These are phyloP conservation scores for Sylvietta virens DNA, from an alignment of 2,113 vertebrate species.

Conservation along the genomic window DNA sequence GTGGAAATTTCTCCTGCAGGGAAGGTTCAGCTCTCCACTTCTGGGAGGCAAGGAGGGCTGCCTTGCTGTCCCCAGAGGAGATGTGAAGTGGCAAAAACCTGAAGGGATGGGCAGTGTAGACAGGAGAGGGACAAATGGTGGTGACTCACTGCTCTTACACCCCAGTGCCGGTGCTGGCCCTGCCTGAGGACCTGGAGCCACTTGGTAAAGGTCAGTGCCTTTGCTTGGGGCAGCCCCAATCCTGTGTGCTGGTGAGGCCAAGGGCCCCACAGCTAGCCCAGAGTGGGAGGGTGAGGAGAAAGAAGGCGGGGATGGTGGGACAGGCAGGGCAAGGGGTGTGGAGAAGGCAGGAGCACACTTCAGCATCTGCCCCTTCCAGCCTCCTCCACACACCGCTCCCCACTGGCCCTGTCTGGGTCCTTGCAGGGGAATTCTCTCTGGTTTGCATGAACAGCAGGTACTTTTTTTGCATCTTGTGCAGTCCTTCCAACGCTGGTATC, in stretches of 20 bases:
- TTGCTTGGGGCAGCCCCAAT: not conserved
- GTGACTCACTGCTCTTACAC: not conserved
- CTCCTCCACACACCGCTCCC: not conserved
- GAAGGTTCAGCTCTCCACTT: not conserved
- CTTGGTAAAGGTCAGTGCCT: not conserved
- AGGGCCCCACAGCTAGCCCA: not conserved
- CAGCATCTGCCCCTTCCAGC: not conserved
- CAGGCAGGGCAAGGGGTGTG: accelerated
- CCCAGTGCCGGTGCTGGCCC: not conserved
- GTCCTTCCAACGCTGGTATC: not conserved
- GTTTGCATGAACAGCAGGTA: not conserved
- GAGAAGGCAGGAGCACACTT: accelerated
- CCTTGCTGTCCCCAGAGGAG: not conserved
- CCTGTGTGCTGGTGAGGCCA: not conserved
- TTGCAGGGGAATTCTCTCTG: not conserved
- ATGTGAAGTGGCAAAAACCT: not conserved
- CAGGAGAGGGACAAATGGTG: not conserved
- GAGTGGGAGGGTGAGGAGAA: not conserved
- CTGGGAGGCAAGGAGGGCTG: not conserved
- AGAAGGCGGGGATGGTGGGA: no score
- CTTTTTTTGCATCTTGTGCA: not conserved
- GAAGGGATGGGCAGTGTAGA: not conserved
- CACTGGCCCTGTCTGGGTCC: not conserved
- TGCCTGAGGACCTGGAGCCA: not conserved
- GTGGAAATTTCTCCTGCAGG: not conserved